Evolutionary conservation across 1,140 invertebrate genomes (phyloP).

Genomic region (Apis florea): DNA sequence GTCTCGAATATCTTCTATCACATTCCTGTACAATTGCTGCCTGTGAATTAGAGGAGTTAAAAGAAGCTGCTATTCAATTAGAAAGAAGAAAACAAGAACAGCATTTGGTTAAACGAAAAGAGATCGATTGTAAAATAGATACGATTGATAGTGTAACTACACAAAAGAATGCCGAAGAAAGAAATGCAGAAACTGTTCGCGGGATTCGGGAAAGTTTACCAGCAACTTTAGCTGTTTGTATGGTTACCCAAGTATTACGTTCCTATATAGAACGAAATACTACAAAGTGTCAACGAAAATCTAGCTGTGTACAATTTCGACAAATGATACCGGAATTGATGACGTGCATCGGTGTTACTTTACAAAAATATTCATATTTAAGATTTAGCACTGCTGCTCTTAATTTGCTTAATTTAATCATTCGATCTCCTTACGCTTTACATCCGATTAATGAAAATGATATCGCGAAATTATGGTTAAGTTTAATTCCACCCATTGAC

Average conservation of each 20-base stretch:
- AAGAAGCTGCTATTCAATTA: constrained; percentile 51
- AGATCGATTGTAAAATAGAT: constrained; percentile 16
- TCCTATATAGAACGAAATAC: constrained; percentile 66
- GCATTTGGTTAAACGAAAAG: not conserved
- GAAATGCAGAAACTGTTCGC: constrained; percentile 43
- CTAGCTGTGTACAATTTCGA: constrained; percentile 69
- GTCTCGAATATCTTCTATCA: constrained; percentile 72
- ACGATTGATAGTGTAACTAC: not conserved
- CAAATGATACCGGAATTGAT: constrained; percentile 74
- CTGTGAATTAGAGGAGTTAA: constrained; percentile 71
- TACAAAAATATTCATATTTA: constrained; percentile 73
- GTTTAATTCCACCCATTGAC: constrained; percentile 73
- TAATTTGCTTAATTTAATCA: constrained; percentile 70
- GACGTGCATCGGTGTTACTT: constrained; percentile 69
- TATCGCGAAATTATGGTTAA: constrained; percentile 74
- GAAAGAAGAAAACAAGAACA: constrained; percentile 36
- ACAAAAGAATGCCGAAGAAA: constrained; percentile 39
- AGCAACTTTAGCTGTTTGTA: constrained; percentile 72
- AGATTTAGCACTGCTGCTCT: constrained; percentile 74
- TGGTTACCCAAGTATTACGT: constrained; percentile 73
- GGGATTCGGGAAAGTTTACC: constrained; percentile 67
- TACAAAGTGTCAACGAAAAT: constrained; percentile 53
- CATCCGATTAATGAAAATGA: constrained; percentile 71
- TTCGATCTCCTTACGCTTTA: constrained; percentile 66
- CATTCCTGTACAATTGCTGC: constrained; percentile 71